phyloP scores from a whole-genome alignment of 2,797 vertebrate species.

The Ctenosaura bakeri region DNA sequence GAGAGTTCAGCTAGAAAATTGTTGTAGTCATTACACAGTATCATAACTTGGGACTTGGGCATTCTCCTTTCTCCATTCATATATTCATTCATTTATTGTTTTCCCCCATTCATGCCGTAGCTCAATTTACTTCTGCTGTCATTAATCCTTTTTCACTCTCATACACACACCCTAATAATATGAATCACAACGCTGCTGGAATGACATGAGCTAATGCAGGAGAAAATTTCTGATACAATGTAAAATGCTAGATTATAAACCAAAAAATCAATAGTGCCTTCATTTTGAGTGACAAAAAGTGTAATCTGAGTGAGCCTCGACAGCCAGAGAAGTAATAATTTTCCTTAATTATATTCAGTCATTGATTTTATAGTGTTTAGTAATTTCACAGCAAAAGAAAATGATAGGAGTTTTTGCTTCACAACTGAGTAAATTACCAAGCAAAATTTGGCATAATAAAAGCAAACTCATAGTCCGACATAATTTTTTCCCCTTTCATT shows the following conservation, averaged over 20 bases:
- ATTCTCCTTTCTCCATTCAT: neutral
- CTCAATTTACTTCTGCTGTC: neutral
- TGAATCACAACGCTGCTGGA: neutral
- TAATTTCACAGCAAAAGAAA: neutral
- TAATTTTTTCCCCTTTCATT: no score
- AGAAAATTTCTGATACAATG: neutral
- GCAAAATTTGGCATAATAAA: neutral
- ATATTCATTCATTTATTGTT: neutral
- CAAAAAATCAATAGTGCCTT: slow-evolving; percentile 23
- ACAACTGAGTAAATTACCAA: neutral
- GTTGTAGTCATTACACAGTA: neutral
- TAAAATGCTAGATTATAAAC: neutral
- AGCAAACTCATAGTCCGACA: neutral
- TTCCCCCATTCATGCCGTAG: neutral
- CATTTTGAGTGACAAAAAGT: neutral
- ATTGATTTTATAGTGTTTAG: slow-evolving; percentile 10
- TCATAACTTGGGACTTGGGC: neutral
- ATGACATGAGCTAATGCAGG: slow-evolving; percentile 5
- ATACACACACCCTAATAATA: neutral
- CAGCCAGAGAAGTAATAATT: slow-evolving; percentile 7
- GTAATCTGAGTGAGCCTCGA: neutral
- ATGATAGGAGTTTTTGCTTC: neutral
- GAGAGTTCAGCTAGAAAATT: neutral
- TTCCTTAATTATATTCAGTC: slow-evolving; percentile 28
- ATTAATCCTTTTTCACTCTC: neutral